Percentiles rank a stretch among this genome's conserved stretches.
Conservation (phyloP, 1,140 invertebrate species). For the Drosophila kohkoa region DNA sequence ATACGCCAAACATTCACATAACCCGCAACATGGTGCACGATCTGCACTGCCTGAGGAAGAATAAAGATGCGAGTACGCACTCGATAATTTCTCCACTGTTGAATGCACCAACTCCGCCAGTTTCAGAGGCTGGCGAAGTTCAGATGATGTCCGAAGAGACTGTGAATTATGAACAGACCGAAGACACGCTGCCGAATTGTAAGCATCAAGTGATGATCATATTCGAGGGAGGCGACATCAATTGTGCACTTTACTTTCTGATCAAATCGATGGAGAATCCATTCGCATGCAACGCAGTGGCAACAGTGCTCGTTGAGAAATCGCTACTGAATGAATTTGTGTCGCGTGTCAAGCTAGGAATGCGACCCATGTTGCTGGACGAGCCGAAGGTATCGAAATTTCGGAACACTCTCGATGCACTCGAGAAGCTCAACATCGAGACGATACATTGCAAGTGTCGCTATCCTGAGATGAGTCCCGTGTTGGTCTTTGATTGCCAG, state of each 20-base stretch:
- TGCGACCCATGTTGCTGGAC: conserved; percentile 24
- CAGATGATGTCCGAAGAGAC: not conserved
- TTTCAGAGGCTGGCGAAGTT: conserved; percentile 1
- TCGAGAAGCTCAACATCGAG: conserved; percentile 28
- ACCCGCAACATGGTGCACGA: conserved; percentile 26
- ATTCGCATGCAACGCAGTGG: conserved; percentile 36
- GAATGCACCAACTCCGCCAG: conserved; percentile 11
- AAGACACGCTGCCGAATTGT: not conserved
- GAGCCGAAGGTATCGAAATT: conserved; percentile 22
- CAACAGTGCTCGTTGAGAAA: conserved; percentile 62
- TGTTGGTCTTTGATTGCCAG: conserved; percentile 52
- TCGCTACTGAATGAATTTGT: conserved; percentile 44
- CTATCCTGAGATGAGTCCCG: conserved; percentile 31
- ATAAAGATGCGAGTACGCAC: not conserved
- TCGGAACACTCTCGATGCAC: not conserved
- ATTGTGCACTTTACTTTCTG: conserved; percentile 62
- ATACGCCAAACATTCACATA: not conserved
- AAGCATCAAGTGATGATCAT: conserved; percentile 65
- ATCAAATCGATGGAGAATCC: conserved; percentile 55
- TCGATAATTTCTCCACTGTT: not conserved
- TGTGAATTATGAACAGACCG: not conserved
- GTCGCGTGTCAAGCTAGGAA: conserved; percentile 20
- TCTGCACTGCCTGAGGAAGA: not conserved
- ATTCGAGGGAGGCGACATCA: conserved; percentile 56
- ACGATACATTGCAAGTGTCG: not conserved